Conservation (phyloP, 2,797 vertebrate species). For the Phrynocephalus forsythii region DNA sequence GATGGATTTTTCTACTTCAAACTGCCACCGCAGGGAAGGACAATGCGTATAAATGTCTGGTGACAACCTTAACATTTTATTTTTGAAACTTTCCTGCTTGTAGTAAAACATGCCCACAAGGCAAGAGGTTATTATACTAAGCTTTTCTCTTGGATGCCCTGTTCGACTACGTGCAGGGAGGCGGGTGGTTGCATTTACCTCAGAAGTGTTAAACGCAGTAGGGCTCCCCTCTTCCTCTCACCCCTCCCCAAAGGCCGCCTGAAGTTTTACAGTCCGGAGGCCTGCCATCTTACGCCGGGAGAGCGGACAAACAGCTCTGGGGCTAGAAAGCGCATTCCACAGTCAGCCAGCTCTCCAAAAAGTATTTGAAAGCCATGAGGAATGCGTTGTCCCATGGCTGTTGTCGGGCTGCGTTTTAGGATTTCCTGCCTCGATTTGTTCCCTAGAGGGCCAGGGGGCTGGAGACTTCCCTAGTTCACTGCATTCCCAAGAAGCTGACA, state of each 20-base stretch:
- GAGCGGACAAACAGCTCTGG: background rate
- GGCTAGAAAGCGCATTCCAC: background rate
- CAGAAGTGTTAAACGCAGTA: background rate
- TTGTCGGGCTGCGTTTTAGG: background rate
- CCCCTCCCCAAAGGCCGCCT: background rate
- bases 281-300: background rate
- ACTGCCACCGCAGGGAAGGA: background rate
- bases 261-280: background rate
- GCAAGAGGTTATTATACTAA: background rate
- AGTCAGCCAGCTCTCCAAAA: background rate
- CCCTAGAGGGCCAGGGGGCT: constrained; percentile 2
- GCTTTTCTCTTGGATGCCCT: background rate
- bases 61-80: background rate
- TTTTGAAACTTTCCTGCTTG: background rate
- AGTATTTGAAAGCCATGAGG: background rate
- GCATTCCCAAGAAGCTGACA: background rate
- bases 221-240: background rate
- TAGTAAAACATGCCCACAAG: background rate
- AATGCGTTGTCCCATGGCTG: background rate
- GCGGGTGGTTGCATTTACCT: background rate
- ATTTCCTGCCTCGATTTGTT: constrained; percentile 19
- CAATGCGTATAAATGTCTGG: background rate
- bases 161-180: background rate
- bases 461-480: background rate
- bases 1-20: background rate